Evolutionary conservation across 2,113 vertebrate species (phyloP).

Genomic region (Cephalopholis sonnerati): DNA sequence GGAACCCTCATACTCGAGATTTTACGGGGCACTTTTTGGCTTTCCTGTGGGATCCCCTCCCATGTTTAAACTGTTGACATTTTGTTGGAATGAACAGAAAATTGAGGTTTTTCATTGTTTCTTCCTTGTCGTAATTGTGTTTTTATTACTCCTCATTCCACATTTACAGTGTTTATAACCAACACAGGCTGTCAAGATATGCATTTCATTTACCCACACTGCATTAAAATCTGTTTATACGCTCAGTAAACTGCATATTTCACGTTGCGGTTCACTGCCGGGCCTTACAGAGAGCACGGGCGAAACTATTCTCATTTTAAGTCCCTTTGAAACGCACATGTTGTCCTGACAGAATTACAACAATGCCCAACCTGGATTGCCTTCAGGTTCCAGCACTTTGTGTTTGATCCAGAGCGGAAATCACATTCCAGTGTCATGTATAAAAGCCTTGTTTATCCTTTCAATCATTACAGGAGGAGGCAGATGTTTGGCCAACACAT

Average conservation of each 20-base stretch:
- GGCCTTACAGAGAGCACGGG: conserved; percentile 18
- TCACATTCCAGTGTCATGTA: conserved; percentile 55
- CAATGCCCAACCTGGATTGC: conserved; percentile 43
- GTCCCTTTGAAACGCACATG: not conserved
- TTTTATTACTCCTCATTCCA: conserved; percentile 43
- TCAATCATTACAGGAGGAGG: conserved; percentile 43
- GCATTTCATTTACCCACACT: conserved; percentile 28
- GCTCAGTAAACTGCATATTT: conserved; percentile 42
- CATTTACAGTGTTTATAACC: conserved; percentile 56
- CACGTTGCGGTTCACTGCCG: conserved; percentile 19
- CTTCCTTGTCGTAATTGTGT: conserved; percentile 11
- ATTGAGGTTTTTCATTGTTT: conserved; percentile 42
- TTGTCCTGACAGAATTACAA: conserved; percentile 43
- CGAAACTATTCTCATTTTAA: conserved; percentile 30
- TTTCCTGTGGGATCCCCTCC: conserved; percentile 20
- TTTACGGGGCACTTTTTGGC: conserved; percentile 6
- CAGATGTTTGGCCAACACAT: conserved; percentile 56
- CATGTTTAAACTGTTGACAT: conserved; percentile 40
- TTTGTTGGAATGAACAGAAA: conserved; percentile 28
- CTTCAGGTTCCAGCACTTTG: conserved; percentile 28
- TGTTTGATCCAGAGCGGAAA: conserved; percentile 60
- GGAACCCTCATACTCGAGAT: conserved; percentile 50
- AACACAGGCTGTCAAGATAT: conserved; percentile 13
- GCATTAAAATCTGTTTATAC: conserved; percentile 56
- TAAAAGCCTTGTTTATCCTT: conserved; percentile 68